Conservation (phyloP, 1,140 invertebrate genomes). For the Cydia pomonella region DNA sequence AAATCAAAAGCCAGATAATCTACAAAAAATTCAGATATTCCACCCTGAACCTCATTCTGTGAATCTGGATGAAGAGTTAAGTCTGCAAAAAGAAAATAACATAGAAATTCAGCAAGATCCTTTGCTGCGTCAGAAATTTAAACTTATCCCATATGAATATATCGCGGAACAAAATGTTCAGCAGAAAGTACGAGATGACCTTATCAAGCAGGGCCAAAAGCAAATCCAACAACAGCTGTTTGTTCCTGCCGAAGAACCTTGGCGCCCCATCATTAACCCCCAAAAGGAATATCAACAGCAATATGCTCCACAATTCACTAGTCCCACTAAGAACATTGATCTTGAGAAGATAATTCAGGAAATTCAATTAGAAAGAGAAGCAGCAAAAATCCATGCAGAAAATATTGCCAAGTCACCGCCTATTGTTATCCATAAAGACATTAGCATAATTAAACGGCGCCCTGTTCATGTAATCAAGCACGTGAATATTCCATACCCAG, state of each 20-base stretch:
- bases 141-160: slow-evolving; percentile 40
- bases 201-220: slow-evolving; percentile 32
- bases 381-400: slow-evolving; percentile 40
- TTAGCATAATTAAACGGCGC: slow-evolving; percentile 44
- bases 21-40: slow-evolving; percentile 30
- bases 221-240: slow-evolving; percentile 1
- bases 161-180: slow-evolving; percentile 12
- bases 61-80: background rate
- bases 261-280: background rate
- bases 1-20: slow-evolving; percentile 16
- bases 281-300: slow-evolving; percentile 32
- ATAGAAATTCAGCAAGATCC: slow-evolving; percentile 28
- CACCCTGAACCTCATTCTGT: slow-evolving; percentile 12
- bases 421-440: slow-evolving; percentile 47
- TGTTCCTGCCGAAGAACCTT: slow-evolving; percentile 8
- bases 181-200: background rate
- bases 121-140: slow-evolving; percentile 35
- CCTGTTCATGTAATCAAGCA: slow-evolving; percentile 46
- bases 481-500: slow-evolving; percentile 46
- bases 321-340: slow-evolving; percentile 49
- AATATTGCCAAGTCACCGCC: slow-evolving; percentile 45
- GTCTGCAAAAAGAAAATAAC: slow-evolving; percentile 4
- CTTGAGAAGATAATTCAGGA: slow-evolving; percentile 46
- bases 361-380: slow-evolving; percentile 48
- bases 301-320: slow-evolving; percentile 50